Evolutionary conservation across 2,113 vertebrate genomes (phyloP), one percentile per base, ranked within the genome.

Genomic region (Cichladusa arquata): DNA sequence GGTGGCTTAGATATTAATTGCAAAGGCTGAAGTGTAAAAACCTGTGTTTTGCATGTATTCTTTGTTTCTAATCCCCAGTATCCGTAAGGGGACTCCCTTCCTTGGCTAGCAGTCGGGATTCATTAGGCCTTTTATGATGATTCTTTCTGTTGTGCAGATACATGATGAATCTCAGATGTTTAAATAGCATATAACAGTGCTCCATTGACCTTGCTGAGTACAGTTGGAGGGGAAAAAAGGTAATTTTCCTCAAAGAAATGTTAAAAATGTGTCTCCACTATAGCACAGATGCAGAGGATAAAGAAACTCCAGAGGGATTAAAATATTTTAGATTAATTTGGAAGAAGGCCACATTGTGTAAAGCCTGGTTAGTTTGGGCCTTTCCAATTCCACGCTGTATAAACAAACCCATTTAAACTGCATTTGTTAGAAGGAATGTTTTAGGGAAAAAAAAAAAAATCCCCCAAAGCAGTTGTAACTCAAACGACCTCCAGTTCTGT

Each of bases 161-260:
- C 0, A 47, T 96, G 93, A 97, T 97, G 95, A 96, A 88, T 95
- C 94, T 97, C 96, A 97, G 96, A 97, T 96, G 96, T 97, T 97
- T 94, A 97, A 96, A 97, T 88, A 93, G 93, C 89, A 71, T 65
- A 58, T 84, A 96, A 96, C 90, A 94, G 77, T 92, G 81, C 90
- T 91, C 96, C 70, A 23, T 62, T 97, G 97, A 97, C 97, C 96
- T 96, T 72, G 67, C 47, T 78, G 90, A 95, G 79, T 96, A 93
- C 83, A 95, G 78, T 92, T 92, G 84, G 88, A 95, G 81, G 62
- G 54, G 70, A 51, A 82, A 93, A 91, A 94, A 97, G 95, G 95
- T 93, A 96, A 95, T 97, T 96, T 96, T 96, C 88, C 93, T 92
- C 86, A 54, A 94, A 97, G 91, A 97, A 97, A 97, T 97, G 83